These are phyloP conservation scores for Fregetta grallaria DNA, from an alignment of 2,113 vertebrate species.

Conservation along the genomic window DNA sequence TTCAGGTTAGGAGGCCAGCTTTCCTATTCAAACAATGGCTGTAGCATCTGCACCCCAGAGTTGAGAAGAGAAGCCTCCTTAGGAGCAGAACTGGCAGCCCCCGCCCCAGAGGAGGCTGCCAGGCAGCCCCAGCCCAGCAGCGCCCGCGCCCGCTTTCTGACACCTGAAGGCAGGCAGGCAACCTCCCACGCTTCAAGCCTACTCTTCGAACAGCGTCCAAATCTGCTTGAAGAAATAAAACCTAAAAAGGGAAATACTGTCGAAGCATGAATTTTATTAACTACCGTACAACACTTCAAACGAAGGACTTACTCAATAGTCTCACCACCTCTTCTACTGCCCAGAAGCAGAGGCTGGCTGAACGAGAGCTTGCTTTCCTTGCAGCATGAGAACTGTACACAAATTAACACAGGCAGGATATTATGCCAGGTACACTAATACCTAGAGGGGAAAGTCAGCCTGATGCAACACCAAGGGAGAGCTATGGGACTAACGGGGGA, in stretches of 20 bases:
- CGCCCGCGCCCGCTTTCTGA: accelerated
- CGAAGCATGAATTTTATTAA: not conserved
- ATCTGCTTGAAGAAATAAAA: not conserved
- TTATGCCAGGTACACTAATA: not conserved
- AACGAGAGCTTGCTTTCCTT: not conserved
- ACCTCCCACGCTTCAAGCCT: not conserved
- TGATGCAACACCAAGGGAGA: not conserved
- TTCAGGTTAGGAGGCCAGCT: not conserved
- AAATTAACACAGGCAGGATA: not conserved
- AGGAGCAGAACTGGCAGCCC: not conserved
- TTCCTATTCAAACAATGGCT: not conserved
- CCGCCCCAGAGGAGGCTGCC: not conserved
- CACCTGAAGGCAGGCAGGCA: not conserved
- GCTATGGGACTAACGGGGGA: not conserved
- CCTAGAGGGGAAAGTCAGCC: not conserved
- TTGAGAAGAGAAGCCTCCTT: not conserved
- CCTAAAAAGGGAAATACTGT: not conserved
- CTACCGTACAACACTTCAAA: not conserved
- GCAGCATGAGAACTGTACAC: not conserved
- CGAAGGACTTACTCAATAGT: not conserved
- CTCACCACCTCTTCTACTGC: not conserved
- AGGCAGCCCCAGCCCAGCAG: not conserved
- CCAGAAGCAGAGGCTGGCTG: not conserved
- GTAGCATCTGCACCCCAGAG: not conserved
- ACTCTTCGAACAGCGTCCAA: not conserved